These are phyloP conservation scores for Cyclargus thomasi DNA, from an alignment of 1,140 invertebrate genomes.

Conservation along the genomic window DNA sequence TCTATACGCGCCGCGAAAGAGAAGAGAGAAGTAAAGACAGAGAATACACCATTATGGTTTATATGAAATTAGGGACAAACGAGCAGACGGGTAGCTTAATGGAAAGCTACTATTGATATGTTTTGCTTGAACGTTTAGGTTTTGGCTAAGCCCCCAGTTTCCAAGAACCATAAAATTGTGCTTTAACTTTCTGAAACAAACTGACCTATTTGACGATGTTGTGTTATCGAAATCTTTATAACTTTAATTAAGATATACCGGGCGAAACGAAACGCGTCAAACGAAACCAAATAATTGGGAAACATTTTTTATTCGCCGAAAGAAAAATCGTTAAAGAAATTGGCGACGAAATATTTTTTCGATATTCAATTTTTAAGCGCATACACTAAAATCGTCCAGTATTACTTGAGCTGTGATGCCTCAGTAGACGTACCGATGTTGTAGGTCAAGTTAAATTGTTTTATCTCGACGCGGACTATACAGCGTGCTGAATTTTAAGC, in stretches of 20 bases:
- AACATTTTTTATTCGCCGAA: conserved; percentile 12
- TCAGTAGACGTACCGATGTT: not conserved
- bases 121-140: no score
- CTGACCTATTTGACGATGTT: no score
- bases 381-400: not conserved
- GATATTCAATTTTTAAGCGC: conserved; percentile 9
- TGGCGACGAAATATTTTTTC: conserved; percentile 13
- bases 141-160: no score
- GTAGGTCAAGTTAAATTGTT: not conserved
- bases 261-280: not conserved
- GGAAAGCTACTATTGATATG: no score
- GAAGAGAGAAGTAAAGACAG: no score
- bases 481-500: conserved; percentile 27
- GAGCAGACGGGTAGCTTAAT: no score
- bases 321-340: conserved; percentile 12
- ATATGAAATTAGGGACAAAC: no score
- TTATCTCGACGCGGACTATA: not conserved
- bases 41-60: no score
- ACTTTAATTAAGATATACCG: not conserved
- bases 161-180: no score
- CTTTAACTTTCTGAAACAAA: no score
- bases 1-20: no score
- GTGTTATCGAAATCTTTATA: no score
- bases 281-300: conserved; percentile 10
- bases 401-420: not conserved